Conservation (phyloP, 2,113 vertebrate species). For the Mustela nigripes region DNA sequence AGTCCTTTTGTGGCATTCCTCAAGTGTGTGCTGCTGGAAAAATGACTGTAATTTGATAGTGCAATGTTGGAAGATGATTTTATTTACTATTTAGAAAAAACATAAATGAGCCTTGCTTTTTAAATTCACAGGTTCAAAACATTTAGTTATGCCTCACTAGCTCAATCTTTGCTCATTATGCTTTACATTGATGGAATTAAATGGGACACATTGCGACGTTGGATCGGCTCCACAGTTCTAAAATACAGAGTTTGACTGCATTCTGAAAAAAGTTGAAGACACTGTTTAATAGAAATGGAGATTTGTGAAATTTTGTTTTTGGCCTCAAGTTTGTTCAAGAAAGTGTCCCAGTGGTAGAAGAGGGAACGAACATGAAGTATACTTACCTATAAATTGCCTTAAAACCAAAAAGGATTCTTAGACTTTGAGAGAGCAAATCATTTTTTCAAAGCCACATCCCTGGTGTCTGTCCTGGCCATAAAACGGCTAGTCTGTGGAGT, state of each 20-base stretch:
- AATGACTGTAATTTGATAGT: conserved; percentile 67
- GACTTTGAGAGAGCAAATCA: not conserved
- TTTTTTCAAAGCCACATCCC: not conserved
- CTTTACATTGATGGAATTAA: conserved; percentile 52
- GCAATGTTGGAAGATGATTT: conserved; percentile 62
- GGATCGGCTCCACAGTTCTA: conserved; percentile 16
- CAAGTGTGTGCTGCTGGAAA: conserved; percentile 48
- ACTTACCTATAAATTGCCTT: not conserved
- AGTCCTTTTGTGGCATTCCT: conserved; percentile 63
- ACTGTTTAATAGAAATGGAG: conserved; percentile 16
- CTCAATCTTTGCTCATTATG: conserved; percentile 54
- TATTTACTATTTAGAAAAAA: conserved; percentile 72
- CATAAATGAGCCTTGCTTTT: conserved; percentile 59
- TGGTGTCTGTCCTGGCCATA: not conserved
- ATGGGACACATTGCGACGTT: not conserved
- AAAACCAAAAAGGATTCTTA: not conserved
- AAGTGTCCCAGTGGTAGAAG: not conserved
- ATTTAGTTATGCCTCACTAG: conserved; percentile 64
- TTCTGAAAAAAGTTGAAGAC: conserved; percentile 18
- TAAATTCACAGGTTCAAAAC: conserved; percentile 62
- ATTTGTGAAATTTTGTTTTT: conserved; percentile 61
- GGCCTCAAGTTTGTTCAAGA: conserved; percentile 35
- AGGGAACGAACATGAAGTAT: not conserved
- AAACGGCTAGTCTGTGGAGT: too few species aligned
- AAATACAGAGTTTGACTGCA: conserved; percentile 57